phyloP scores from a whole-genome alignment of 2,888 invertebrate species.

The Fissipunctia ypsillon region DNA sequence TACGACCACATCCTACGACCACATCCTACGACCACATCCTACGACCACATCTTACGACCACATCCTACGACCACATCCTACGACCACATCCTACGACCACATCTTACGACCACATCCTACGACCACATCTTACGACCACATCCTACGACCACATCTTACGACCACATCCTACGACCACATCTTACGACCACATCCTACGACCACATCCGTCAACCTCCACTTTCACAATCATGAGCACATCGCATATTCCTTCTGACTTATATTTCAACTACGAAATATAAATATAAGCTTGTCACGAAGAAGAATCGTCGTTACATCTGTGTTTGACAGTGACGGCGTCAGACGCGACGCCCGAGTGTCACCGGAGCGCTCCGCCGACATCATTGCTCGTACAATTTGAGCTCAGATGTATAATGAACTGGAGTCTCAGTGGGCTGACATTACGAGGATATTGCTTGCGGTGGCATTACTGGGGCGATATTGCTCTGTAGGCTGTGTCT shows the following conservation, averaged over 20 bases:
- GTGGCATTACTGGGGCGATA: conserved; percentile 10
- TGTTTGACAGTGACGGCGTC: conserved; percentile 22
- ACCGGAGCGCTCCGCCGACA: conserved; percentile 1
- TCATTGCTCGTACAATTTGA: conserved; percentile 31
- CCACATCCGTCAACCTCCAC: neutral
- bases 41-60: no score
- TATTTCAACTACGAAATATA: conserved; percentile 34
- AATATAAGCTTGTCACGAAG: conserved; percentile 28
- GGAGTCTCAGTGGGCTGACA: conserved; percentile 20
- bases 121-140: no score
- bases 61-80: no score
- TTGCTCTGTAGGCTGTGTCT: conserved; percentile 12
- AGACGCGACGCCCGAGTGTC: conserved; percentile 7
- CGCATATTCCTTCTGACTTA: neutral
- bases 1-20: no score
- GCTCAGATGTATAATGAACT: conserved; percentile 27
- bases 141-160: no score
- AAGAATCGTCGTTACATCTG: conserved; percentile 7
- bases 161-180: no score
- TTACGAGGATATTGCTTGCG: conserved; percentile 27
- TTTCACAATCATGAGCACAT: conserved; percentile 18
- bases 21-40: no score
- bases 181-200: neutral
- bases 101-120: no score
- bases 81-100: no score